Evolutionary conservation across 2,888 invertebrate species (phyloP), one percentile per base, ranked within the genome.

Genomic region (Dexiosoma caninum): DNA sequence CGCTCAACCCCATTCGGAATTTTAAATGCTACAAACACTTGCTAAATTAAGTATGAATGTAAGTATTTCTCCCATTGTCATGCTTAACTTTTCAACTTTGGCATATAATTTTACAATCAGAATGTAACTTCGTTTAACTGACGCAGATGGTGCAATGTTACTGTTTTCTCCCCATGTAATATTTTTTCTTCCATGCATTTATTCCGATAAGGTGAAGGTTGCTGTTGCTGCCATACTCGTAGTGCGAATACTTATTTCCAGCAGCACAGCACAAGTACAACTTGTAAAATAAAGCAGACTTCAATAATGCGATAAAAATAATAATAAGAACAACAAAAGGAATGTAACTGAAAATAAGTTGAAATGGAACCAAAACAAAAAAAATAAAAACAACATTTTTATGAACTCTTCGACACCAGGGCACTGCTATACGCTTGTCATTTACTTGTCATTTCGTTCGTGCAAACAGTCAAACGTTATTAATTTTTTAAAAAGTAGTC

Each of bases 121-220:
- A 59, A 67, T 60, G 32, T 53, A 30, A 49, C 40, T 51, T 59
- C 46, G 10, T 37, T 23, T 4, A 72, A 69, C 55, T 69, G 72
- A 21, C 77, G 69, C 77, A 81, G 72, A 51, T 81, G 81, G 55
- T 72, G 62, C 40, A 67, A 57, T 53, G 27, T 35, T 59, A 67
- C 42, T 27, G 21, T 66, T 44, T 40, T 64, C n/a, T n/a, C 27
- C 53, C 27, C 53, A 62, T 55, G 9, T 40, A 71, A 23, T 30
- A n/a, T 40, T 30, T 40, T 37, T 10, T 51, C 42, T 55, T 7
- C 2, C 40, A 9, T 57, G 19, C 53, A 14, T 30, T 42, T 30
- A 37, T 49, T 77, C 46, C 23, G 59, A 19, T 64, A 77, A 77
- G 70, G 70, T 77, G 77, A 77, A 77, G 77, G 77, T 77, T 77